Evolutionary conservation across 2,888 invertebrate genomes (phyloP).

Genomic region (Pharmacophagus antenor): DNA sequence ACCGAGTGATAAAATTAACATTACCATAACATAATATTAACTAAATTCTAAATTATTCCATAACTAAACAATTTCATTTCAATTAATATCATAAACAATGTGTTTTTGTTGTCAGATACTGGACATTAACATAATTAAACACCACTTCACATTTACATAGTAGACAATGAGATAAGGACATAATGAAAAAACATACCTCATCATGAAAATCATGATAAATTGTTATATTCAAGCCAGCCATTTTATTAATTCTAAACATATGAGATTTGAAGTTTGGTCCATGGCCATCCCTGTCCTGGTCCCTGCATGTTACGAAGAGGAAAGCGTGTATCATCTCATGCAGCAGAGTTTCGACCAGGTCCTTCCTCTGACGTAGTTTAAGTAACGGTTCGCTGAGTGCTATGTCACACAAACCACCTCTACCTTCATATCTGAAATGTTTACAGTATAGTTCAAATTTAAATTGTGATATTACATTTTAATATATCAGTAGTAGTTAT

Average conservation of each 20-base stretch:
- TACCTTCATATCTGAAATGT: conserved; percentile 84
- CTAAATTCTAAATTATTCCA: too few relatives aligned
- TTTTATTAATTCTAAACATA: conserved; percentile 94
- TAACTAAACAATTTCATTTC: too few relatives aligned
- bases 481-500: too few relatives aligned
- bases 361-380: conserved; percentile 94
- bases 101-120: too few relatives aligned
- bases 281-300: conserved; percentile 95
- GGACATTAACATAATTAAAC: too few relatives aligned
- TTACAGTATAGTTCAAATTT: too few relatives aligned
- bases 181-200: conserved; percentile 83
- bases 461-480: too few relatives aligned
- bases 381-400: conserved; percentile 94
- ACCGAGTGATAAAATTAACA: too few relatives aligned
- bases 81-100: too few relatives aligned
- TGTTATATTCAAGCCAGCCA: conserved; percentile 92
- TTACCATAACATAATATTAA: too few relatives aligned
- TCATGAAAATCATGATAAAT: conserved; percentile 97
- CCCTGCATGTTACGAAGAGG: conserved; percentile 92
- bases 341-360: conserved; percentile 97
- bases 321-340: conserved; percentile 99
- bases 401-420: conserved; percentile 88
- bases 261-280: conserved; percentile 96
- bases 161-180: not conserved
- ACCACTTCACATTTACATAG: too few relatives aligned